Evolutionary conservation across 2,888 invertebrate genomes (phyloP), one percentile per base, ranked within the genome.

Genomic region (Cephonodes hylas): DNA sequence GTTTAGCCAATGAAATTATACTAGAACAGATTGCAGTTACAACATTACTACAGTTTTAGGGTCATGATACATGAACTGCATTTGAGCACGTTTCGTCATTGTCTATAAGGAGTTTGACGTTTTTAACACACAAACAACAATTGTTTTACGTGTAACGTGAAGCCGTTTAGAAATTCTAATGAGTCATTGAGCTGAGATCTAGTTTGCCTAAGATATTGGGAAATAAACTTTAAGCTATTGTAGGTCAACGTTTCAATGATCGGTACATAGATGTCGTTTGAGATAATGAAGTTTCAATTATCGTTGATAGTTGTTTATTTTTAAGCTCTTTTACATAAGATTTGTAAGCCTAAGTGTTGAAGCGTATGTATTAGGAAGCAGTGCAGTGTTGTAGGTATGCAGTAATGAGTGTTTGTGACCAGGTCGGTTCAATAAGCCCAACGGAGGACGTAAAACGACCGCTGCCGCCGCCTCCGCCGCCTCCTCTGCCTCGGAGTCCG

Each of bases 341-440:
- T n/a, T n/a, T n/a, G n/a, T n/a, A n/a, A n/a, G n/a, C n/a, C n/a
- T n/a, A n/a, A n/a, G n/a, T n/a, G 22, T 45, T 59, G 34, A 22
- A 58, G 27, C 44, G 42, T 46, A 20, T 46, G 59, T 31, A 45
- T n/a, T 45, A 18, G 34, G 10, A 22, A 38, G n/a, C n/a, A 42
- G 48, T 23, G 6, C 18, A 38, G 42, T 53, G 42, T 42, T 60
- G 60, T 53, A 60, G 60, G 60, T 60, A 53, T 60, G 60, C 60
- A 60, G 60, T 60, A 60, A 60, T 60, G 53, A 60, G 48, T 60
- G 38, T 60, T 60, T 60, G 60, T 60, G 22, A 60, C 38, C 86
- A 91, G 93, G 93, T 76, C 93, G 93, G 13, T 91, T 90, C 71
- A 81, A 84, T 64, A 89, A 93, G 75, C 90, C 93, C 2, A 77